Percentiles rank a stretch among this genome's conserved stretches.
phyloP scores from a whole-genome alignment of 2,888 invertebrate species.

The Polymixis flavicincta region DNA sequence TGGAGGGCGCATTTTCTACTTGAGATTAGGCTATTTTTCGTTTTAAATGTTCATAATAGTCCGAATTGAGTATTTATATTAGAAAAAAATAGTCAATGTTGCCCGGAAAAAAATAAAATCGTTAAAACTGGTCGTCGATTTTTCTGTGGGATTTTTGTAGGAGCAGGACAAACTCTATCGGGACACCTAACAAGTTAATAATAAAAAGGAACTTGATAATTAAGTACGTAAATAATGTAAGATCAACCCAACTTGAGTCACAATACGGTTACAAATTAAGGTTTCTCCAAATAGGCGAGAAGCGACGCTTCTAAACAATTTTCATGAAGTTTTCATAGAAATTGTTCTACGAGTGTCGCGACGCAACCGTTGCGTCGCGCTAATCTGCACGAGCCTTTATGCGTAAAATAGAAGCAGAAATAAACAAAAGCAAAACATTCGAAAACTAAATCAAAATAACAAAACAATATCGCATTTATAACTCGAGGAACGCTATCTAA shows the following conservation, averaged over 20 bases:
- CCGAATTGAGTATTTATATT: neutral
- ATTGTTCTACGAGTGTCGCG: too few species aligned
- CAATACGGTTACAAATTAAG: conserved; percentile 2
- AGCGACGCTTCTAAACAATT: too few species aligned
- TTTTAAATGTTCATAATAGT: neutral
- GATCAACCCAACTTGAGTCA: neutral
- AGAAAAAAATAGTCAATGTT: neutral
- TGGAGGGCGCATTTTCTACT: too few species aligned
- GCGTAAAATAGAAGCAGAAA: neutral
- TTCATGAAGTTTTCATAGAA: too few species aligned
- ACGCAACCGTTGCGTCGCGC: too few species aligned
- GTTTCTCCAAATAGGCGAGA: too few species aligned
- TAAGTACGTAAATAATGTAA: neutral
- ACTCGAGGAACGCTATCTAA: conserved; percentile 68
- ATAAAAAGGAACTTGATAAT: neutral
- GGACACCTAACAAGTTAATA: neutral
- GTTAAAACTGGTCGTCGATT: neutral
- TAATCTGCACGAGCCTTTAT: too few species aligned
- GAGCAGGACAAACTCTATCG: neutral
- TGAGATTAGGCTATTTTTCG: too few species aligned
- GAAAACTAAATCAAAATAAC: conserved; percentile 54
- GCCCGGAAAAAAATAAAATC: neutral
- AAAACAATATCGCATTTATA: conserved; percentile 63
- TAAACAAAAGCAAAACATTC: conserved; percentile 23
- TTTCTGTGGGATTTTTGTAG: neutral